These are phyloP conservation scores for Drosophila paramelanica DNA, from an alignment of 2,888 invertebrate genomes.

Conservation along the genomic window DNA sequence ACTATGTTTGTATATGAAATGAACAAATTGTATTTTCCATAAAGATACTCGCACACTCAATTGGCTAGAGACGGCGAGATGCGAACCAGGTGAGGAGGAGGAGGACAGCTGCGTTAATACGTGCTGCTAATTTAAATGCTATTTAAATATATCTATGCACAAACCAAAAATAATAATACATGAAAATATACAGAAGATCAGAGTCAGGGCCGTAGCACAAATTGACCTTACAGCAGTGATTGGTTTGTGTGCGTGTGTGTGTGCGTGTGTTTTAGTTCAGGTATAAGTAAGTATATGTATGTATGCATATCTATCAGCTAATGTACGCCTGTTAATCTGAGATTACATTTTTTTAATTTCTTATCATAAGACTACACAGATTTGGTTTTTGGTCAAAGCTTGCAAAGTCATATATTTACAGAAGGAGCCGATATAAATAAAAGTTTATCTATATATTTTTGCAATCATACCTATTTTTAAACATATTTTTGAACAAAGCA, in stretches of 20 bases:
- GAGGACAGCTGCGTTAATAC: constrained; percentile 34
- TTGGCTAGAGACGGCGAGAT: constrained; percentile 13
- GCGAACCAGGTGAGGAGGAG: constrained; percentile 6
- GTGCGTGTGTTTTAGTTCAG: not conserved
- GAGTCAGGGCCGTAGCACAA: constrained; percentile 75
- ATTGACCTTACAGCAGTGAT: constrained; percentile 64
- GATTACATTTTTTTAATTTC: not conserved
- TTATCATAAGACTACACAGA: not conserved
- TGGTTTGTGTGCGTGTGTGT: constrained; percentile 18
- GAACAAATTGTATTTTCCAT: constrained; percentile 50
- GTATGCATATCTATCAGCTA: constrained; percentile 4
- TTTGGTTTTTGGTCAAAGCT: no score
- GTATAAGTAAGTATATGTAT: not conserved
- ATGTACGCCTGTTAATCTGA: constrained; percentile 1
- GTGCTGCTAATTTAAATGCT: constrained; percentile 58
- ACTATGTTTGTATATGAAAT: constrained; percentile 26
- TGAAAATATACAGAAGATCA: constrained; percentile 76
- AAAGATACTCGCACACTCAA: constrained; percentile 43
- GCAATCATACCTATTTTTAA: not conserved
- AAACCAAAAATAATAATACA: constrained; percentile 54
- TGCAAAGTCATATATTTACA: no score
- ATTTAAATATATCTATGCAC: constrained; percentile 52
- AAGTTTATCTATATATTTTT: not conserved
- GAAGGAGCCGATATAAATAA: no score
- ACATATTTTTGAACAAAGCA: constrained; percentile 2